Evolutionary conservation across 2,888 invertebrate genomes (phyloP), one percentile per base, ranked within the genome.

Genomic region (Tetramorium bicarinatum): DNA sequence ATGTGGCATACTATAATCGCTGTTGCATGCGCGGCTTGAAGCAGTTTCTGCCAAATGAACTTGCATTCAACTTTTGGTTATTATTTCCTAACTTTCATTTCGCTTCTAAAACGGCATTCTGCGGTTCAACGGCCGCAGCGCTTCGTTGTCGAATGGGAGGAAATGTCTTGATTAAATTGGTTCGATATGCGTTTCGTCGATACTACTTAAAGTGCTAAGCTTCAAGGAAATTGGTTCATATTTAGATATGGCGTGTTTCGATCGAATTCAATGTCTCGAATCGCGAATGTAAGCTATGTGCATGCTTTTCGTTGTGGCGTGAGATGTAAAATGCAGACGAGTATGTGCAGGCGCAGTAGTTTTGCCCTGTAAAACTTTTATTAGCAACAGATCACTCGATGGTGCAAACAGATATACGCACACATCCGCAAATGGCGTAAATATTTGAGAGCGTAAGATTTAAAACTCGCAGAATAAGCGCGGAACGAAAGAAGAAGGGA

Each of bases 111-210:
- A 80, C 47, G 21, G 34, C 29, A n/a, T 49, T 34, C 56, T 29
- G 44, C 41, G 79, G 38, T 71, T 71, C 59, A 79, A 79, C 71
- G 56, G 21, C 71, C 59, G 29, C 0, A n/a, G 21, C 34, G 25
- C 13, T 15, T 75, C 25, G 47, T 49, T 56, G 56, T 44, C 44
- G 71, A 69, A 21, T 38, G 59, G 25, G 25, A 25, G 72, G 59
- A 71, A 80, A 47, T 13, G 59, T 71, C 79, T 34, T 80, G 71
- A 80, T 71, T 80, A 80, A 80, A 80, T 71, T 80, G 79, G 71
- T 71, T 38, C 59, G 38, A 80, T 49, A 49, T 25, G 79, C 79
- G 72, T 59, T 54, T 71, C 38, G 47, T 80, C 69, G 47, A 38
- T 71, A 47, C 2, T n/a, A 18, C 25, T 18, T 49, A 62, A 34